These are phyloP conservation scores for Papilio gigon DNA, from an alignment of 2,888 invertebrate species.

Conservation along the genomic window DNA sequence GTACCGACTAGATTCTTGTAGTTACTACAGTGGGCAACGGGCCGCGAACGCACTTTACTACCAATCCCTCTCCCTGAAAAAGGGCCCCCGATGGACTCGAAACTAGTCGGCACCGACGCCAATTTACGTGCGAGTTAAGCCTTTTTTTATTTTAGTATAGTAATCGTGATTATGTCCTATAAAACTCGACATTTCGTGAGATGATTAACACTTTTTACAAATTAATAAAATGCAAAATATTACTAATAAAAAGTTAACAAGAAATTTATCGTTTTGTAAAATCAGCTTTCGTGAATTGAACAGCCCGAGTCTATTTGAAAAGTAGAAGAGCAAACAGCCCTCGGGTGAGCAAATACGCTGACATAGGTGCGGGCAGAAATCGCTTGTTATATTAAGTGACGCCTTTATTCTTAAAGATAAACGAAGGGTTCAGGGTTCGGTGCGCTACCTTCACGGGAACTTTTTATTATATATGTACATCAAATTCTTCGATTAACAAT, in stretches of 20 bases:
- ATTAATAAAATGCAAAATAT: slow-evolving; percentile 2
- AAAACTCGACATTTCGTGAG: neutral
- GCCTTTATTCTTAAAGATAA: slow-evolving; percentile 67
- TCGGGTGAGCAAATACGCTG: slow-evolving; percentile 79
- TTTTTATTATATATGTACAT: too few species aligned
- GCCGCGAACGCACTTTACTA: too few species aligned
- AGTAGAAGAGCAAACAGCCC: slow-evolving; percentile 78
- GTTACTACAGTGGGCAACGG: too few species aligned
- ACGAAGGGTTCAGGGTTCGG: slow-evolving; percentile 57
- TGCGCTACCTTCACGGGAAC: too few species aligned
- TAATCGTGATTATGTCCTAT: too few species aligned
- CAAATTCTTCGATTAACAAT: too few species aligned
- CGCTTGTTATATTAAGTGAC: slow-evolving; percentile 59
- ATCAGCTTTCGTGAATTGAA: slow-evolving; percentile 33
- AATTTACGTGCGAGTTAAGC: too few species aligned
- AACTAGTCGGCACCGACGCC: too few species aligned
- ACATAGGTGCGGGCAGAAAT: slow-evolving; percentile 74
- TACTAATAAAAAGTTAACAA: slow-evolving; percentile 4
- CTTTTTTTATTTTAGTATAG: too few species aligned
- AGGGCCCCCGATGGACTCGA: too few species aligned
- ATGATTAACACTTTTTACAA: neutral
- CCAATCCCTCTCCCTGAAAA: too few species aligned
- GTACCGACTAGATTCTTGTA: too few species aligned
- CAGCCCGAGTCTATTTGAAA: slow-evolving; percentile 29
- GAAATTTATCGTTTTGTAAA: slow-evolving; percentile 23